Conservation (phyloP, 2,888 invertebrate genomes). For the Xanthorhoe designata region DNA sequence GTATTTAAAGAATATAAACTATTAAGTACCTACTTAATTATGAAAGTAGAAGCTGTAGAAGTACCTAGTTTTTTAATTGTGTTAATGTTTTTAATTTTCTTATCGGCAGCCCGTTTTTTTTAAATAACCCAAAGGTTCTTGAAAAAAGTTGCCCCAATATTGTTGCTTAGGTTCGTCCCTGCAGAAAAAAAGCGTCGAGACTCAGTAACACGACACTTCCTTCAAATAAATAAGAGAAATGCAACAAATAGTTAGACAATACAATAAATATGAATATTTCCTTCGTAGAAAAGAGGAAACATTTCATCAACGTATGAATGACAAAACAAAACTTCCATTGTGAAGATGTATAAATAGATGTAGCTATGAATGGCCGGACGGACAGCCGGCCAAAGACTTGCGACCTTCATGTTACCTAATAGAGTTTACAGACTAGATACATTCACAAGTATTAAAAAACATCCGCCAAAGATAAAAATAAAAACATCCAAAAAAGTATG, state of each 20-base stretch:
- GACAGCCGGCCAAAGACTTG: conserved; percentile 49
- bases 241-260: conserved; percentile 12
- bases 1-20: too few species aligned
- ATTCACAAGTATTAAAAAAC: conserved; percentile 5
- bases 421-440: conserved; percentile 24
- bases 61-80: too few species aligned
- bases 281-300: conserved; percentile 13
- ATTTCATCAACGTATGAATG: conserved; percentile 20
- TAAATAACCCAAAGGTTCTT: too few species aligned
- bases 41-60: too few species aligned
- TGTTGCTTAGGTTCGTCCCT: conserved; percentile 10
- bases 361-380: conserved; percentile 53
- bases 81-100: too few species aligned
- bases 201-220: conserved; percentile 9
- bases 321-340: conserved; percentile 35
- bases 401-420: conserved; percentile 38
- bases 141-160: not conserved
- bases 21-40: not conserved
- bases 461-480: conserved; percentile 6
- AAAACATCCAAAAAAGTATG: too few species aligned
- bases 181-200: conserved; percentile 5
- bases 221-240: conserved; percentile 15
- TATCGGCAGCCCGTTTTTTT: too few species aligned
- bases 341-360: conserved; percentile 50
- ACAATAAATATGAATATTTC: conserved; percentile 15